phyloP scores from a whole-genome alignment of 2,888 invertebrate species.

The Hirtodrosophila trivittata region DNA sequence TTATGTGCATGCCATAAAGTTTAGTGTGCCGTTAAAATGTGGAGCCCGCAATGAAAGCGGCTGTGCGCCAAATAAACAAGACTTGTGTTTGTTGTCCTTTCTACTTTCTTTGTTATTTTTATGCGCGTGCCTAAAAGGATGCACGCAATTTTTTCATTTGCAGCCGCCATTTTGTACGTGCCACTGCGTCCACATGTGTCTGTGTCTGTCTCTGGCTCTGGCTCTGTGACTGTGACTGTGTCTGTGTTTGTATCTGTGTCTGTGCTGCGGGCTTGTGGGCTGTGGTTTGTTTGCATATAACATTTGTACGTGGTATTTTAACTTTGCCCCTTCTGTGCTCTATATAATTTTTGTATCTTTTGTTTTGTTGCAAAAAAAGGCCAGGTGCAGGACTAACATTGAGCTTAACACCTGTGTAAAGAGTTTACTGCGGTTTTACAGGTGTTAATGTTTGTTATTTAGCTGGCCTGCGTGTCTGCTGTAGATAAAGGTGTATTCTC shows the following conservation, averaged over 20 bases:
- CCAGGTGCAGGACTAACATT: conserved; percentile 27
- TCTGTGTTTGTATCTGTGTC: conserved; percentile 14
- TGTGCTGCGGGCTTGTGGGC: conserved; percentile 11
- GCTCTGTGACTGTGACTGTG: conserved; percentile 6
- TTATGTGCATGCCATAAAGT: conserved; percentile 72
- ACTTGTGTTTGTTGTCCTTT: conserved; percentile 28
- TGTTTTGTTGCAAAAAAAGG: conserved; percentile 38
- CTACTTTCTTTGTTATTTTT: conserved; percentile 33
- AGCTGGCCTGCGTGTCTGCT: conserved; percentile 54
- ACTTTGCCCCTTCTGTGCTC: conserved; percentile 48
- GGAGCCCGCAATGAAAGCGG: conserved; percentile 30
- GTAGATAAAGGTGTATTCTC: conserved; percentile 46
- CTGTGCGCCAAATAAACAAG: conserved; percentile 42
- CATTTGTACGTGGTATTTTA: conserved; percentile 68
- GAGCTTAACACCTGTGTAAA: conserved; percentile 54
- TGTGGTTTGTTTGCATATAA: conserved; percentile 69
- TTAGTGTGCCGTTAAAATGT: conserved; percentile 67
- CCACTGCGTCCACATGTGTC: conserved; percentile 7
- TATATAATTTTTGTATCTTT: conserved; percentile 45
- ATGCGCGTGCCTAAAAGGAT: conserved; percentile 69
- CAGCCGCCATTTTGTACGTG: conserved; percentile 45
- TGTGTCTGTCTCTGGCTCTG: conserved; percentile 1
- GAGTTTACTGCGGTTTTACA: conserved; percentile 54
- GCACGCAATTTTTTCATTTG: conserved; percentile 71
- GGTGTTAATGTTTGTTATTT: conserved; percentile 71